These are phyloP conservation scores for Ellobium chinense DNA, from an alignment of 2,888 invertebrate species.

Conservation along the genomic window DNA sequence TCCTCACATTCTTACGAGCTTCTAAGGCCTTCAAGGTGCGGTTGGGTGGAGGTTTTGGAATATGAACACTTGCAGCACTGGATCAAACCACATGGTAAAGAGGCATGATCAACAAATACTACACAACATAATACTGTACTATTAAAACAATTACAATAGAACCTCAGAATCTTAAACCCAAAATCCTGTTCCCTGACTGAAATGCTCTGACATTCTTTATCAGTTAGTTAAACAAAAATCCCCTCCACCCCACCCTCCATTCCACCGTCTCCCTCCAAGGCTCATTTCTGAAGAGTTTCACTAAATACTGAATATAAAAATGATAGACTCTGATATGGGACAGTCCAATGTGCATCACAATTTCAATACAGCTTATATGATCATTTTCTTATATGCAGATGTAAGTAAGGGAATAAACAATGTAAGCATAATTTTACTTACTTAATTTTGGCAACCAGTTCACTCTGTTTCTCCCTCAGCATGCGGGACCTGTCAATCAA, in stretches of 20 bases:
- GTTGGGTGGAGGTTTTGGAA: slow-evolving; percentile 76
- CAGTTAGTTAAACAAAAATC: too few species aligned
- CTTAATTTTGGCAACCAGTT: slow-evolving; percentile 78
- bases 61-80: slow-evolving; percentile 77
- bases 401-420: background rate
- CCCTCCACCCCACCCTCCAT: too few species aligned
- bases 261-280: too few species aligned
- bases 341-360: background rate
- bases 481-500: slow-evolving; percentile 71
- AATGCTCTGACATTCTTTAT: too few species aligned
- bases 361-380: too few species aligned
- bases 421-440: slow-evolving; percentile 56
- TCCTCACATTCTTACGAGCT: slow-evolving; percentile 59
- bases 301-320: background rate
- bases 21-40: slow-evolving; percentile 70
- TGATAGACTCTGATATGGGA: background rate
- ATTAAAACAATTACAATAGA: too few species aligned
- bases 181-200: too few species aligned
- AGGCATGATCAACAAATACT: too few species aligned
- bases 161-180: too few species aligned
- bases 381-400: background rate
- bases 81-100: too few species aligned
- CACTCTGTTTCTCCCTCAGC: slow-evolving; percentile 72
- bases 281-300: too few species aligned
- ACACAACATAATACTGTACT: too few species aligned